These are phyloP conservation scores for Leucophenga varia DNA, from an alignment of 1,140 invertebrate species.

Conservation along the genomic window DNA sequence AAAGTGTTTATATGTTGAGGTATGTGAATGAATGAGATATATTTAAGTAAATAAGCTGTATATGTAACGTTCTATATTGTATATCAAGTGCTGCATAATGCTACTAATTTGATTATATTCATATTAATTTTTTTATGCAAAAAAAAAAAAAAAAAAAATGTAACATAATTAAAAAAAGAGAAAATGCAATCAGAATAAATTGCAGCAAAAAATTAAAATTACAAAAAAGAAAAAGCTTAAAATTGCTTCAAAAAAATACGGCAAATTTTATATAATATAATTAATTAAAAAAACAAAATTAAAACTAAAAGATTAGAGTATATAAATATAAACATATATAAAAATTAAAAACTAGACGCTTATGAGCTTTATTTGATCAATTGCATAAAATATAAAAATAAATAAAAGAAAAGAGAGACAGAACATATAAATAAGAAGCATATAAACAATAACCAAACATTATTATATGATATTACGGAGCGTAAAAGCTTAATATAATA, in stretches of 20 bases:
- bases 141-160: slow-evolving; percentile 16
- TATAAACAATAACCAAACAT: slow-evolving; percentile 37
- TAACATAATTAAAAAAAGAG: slow-evolving; percentile 23
- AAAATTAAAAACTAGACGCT: slow-evolving; percentile 37
- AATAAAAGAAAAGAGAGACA: slow-evolving; percentile 7
- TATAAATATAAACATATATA: slow-evolving; percentile 3
- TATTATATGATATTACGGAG: slow-evolving; percentile 51
- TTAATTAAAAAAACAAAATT: too few species aligned
- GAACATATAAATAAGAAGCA: not conserved
- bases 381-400: slow-evolving; percentile 30
- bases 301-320: too few species aligned
- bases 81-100: slow-evolving; percentile 10
- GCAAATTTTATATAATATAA: too few species aligned
- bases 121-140: slow-evolving; percentile 13
- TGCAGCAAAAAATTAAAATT: slow-evolving; percentile 10
- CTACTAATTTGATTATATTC: slow-evolving; percentile 25
- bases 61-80: slow-evolving; percentile 26
- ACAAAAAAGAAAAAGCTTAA: slow-evolving; percentile 9
- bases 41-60: slow-evolving; percentile 23
- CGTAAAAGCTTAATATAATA: slow-evolving; percentile 50
- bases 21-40: too few species aligned
- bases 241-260: too few species aligned
- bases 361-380: slow-evolving; percentile 53
- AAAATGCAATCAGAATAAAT: slow-evolving; percentile 29
- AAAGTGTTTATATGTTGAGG: too few species aligned